These are phyloP conservation scores for Callimorpha dominula DNA, from an alignment of 2,888 invertebrate genomes.

Conservation along the genomic window DNA sequence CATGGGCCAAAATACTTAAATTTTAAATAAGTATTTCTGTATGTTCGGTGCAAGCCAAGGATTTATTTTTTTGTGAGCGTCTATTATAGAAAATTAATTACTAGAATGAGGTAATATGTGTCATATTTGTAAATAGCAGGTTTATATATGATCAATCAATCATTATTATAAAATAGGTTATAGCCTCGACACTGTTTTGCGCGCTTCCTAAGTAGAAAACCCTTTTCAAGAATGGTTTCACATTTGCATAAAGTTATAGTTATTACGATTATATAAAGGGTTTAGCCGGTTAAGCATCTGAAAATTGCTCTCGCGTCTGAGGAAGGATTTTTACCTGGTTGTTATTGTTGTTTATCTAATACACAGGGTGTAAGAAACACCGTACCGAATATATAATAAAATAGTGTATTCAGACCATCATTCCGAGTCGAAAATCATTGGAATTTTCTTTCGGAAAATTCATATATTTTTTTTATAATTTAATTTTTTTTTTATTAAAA, in stretches of 20 bases:
- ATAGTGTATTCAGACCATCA: no score
- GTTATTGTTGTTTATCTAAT: no score
- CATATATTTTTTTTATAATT: no score
- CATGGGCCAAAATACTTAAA: conserved; percentile 51
- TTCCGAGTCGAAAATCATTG: no score
- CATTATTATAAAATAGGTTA: background rate
- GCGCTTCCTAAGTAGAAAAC: background rate
- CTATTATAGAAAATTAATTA: conserved; percentile 3
- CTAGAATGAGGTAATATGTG: background rate
- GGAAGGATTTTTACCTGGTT: no score
- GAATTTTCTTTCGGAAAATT: no score
- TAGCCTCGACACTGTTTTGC: background rate
- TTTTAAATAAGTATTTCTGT: conserved; percentile 7
- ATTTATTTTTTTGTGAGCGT: background rate
- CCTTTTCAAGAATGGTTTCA: background rate
- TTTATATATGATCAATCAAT: background rate
- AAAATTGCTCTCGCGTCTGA: background rate
- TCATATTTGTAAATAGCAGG: conserved; percentile 3
- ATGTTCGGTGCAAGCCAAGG: background rate
- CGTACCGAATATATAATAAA: no score
- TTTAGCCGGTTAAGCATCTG: no score
- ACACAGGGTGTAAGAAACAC: no score
- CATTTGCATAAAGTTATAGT: background rate
- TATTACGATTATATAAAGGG: background rate
- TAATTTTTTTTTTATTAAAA: no score